Evolutionary conservation across 1,140 invertebrate species (phyloP).

Genomic region (Potamilus streckersoni): DNA sequence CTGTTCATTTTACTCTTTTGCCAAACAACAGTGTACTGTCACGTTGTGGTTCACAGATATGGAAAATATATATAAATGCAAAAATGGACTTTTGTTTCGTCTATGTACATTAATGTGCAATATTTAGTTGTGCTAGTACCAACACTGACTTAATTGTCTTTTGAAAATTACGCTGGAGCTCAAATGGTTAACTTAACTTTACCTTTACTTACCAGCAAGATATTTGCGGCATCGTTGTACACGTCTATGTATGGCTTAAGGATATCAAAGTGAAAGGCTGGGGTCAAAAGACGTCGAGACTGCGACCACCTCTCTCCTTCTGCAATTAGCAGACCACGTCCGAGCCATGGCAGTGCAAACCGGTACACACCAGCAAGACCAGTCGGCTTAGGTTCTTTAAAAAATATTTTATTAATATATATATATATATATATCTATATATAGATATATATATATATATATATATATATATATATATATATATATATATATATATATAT

Average conservation of each 20-base stretch:
- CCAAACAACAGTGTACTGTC: too few relatives aligned
- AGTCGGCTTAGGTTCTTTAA: constrained; percentile 32
- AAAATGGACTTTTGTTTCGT: too few relatives aligned
- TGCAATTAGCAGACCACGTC: constrained; percentile 41
- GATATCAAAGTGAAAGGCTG: constrained; percentile 89
- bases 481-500: too few relatives aligned
- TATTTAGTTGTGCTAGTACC: too few relatives aligned
- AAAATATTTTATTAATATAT: background rate
- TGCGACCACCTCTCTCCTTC: constrained; percentile 80
- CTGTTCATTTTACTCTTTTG: too few relatives aligned
- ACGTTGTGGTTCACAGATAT: too few relatives aligned
- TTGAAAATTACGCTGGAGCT: background rate
- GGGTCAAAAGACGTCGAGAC: constrained; percentile 86
- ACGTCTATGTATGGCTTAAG: constrained; percentile 84
- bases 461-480: too few relatives aligned
- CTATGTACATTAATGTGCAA: too few relatives aligned
- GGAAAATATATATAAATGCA: too few relatives aligned
- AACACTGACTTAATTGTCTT: too few relatives aligned
- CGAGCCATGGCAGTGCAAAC: constrained; percentile 32
- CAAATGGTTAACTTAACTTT: background rate
- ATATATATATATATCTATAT: too few relatives aligned
- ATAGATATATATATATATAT: too few relatives aligned
- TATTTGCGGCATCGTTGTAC: constrained; percentile 72
- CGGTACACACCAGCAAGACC: constrained; percentile 29
- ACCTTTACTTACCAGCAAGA: constrained; percentile 19